These are phyloP conservation scores for Oreonectes daqikongensis DNA, from an alignment of 2,797 vertebrate species.

Conservation along the genomic window DNA sequence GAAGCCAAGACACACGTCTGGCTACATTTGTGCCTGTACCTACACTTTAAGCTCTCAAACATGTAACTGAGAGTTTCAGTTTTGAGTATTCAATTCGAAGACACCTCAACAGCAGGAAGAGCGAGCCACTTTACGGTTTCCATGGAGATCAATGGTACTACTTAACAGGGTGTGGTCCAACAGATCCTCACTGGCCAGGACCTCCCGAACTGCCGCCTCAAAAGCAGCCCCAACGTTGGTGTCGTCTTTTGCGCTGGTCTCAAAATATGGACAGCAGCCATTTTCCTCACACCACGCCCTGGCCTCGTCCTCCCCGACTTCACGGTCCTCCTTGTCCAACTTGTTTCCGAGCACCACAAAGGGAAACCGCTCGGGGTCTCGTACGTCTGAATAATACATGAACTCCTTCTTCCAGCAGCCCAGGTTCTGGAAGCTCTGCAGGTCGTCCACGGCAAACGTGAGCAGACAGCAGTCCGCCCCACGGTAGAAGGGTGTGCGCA, in stretches of 20 bases:
- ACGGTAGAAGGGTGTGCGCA: conserved; percentile 95
- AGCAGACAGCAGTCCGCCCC: conserved; percentile 97
- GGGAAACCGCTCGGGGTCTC: conserved; percentile 90
- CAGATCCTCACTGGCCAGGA: conserved; percentile 90
- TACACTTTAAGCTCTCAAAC: conserved; percentile 8
- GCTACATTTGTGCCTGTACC: background rate
- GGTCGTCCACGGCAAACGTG: conserved; percentile 93
- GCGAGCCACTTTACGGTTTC: conserved; percentile 85
- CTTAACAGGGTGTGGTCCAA: conserved; percentile 89
- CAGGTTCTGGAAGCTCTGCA: conserved; percentile 96
- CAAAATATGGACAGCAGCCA: conserved; percentile 92
- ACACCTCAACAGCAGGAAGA: conserved; percentile 86
- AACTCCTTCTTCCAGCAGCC: conserved; percentile 96
- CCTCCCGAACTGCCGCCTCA: conserved; percentile 93
- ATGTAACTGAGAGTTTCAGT: conserved; percentile 3
- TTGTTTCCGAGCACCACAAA: conserved; percentile 98
- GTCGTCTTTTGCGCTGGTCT: conserved; percentile 98
- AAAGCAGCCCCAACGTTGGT: conserved; percentile 94
- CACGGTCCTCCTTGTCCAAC: conserved; percentile 89
- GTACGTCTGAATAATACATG: conserved; percentile 91
- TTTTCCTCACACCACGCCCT: conserved; percentile 92
- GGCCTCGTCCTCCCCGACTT: conserved; percentile 90
- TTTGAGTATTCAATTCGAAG: background rate
- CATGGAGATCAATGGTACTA: conserved; percentile 90
- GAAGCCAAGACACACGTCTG: conserved; percentile 16